phyloP scores from a whole-genome alignment of 37 sponge, comb jelly and placozoan species.

The Mnemiopsis leidyi region DNA sequence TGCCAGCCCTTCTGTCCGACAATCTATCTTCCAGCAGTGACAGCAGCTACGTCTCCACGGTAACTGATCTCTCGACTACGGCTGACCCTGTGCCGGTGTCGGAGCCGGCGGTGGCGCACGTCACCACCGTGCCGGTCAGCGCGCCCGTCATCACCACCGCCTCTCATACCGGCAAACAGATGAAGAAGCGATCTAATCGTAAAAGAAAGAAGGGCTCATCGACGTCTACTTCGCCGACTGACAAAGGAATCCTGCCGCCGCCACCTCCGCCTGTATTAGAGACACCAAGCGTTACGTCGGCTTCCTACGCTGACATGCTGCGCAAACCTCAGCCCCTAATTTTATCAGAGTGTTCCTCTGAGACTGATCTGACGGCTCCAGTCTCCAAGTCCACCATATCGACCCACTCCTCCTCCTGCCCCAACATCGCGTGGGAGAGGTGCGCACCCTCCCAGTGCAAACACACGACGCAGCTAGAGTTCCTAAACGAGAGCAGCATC shows the following conservation, averaged over 20 bases:
- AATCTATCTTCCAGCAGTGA: not conserved
- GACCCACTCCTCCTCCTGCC: not conserved
- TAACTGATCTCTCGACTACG: conserved; percentile 18
- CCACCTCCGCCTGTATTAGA: not conserved
- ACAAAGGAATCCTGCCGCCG: conserved; percentile 41
- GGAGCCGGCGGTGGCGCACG: not conserved
- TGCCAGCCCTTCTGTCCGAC: conserved; percentile 36
- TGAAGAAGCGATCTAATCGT: not conserved
- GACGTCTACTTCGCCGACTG: not conserved
- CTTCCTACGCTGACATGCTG: conserved; percentile 48
- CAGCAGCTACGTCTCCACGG: conserved; percentile 54
- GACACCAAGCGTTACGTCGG: not conserved
- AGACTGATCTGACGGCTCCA: not conserved
- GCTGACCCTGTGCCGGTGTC: not conserved
- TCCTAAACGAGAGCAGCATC: conserved; percentile 44
- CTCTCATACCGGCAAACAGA: not conserved
- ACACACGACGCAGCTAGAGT: conserved; percentile 24
- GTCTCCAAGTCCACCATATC: not conserved
- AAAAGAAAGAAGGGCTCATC: not conserved
- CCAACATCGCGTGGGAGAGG: conserved; percentile 11
- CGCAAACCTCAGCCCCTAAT: conserved; percentile 50
- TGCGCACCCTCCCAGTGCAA: conserved; percentile 11
- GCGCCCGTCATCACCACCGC: not conserved
- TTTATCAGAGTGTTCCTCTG: conserved; percentile 29
- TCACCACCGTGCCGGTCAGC: not conserved